Evolutionary conservation across 2,797 vertebrate genomes (phyloP).

Genomic region (Enteromius anoplus): DNA sequence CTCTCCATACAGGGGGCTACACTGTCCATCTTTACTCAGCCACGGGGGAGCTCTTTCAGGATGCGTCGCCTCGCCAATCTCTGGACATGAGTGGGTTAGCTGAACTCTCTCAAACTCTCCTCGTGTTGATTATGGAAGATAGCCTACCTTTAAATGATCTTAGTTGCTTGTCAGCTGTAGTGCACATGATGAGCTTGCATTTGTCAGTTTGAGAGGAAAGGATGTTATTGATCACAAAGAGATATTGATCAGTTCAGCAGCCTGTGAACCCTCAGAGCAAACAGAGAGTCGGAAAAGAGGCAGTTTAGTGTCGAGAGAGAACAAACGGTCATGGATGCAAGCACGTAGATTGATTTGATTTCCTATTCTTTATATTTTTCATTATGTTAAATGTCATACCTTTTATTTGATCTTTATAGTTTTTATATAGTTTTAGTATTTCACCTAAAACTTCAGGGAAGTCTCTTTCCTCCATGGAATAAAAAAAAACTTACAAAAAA

Average conservation of each 20-base stretch:
- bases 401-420: neutral
- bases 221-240: conserved; percentile 48
- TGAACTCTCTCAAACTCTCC: neutral
- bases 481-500: neutral
- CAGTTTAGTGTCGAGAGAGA: neutral
- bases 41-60: neutral
- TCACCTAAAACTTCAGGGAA: neutral
- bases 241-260: conserved; percentile 51
- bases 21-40: conserved; percentile 10
- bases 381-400: neutral
- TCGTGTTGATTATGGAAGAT: conserved; percentile 41
- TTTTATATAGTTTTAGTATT: neutral
- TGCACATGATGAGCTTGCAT: conserved; percentile 45
- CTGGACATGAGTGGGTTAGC: neutral
- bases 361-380: neutral
- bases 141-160: conserved; percentile 41
- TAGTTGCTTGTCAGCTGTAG: conserved; percentile 37
- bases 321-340: neutral
- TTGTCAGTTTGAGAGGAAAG: conserved; percentile 39
- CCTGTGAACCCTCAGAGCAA: conserved; percentile 45
- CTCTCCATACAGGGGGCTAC: neutral
- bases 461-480: neutral
- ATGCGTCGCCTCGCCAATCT: conserved; percentile 2
- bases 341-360: neutral
- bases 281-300: conserved; percentile 21